A percentile compares a stretch with the other conserved stretches of the same genome.
Evolutionary conservation across 2,888 invertebrate species (phyloP).

Genomic region (Aromia moschata): DNA sequence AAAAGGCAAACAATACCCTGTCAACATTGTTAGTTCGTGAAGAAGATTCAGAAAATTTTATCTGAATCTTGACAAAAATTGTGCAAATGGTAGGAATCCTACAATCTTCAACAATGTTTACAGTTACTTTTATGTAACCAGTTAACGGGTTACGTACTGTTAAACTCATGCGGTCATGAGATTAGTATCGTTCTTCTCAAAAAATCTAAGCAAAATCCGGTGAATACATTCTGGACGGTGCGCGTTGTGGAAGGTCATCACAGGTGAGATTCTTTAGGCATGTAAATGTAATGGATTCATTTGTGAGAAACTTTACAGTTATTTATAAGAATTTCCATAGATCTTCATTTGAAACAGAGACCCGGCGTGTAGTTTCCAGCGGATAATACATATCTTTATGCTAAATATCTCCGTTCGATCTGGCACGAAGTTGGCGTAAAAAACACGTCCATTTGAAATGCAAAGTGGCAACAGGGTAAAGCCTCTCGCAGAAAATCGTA

Average conservation of each 20-base stretch:
- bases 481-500: constrained; percentile 55
- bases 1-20: too few relatives aligned
- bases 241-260: constrained; percentile 8
- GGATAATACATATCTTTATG: constrained; percentile 60
- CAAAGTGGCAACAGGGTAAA: constrained; percentile 57
- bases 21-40: too few relatives aligned
- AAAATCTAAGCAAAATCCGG: not conserved
- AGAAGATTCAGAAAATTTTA: too few relatives aligned
- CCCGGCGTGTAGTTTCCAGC: constrained; percentile 50
- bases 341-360: constrained; percentile 49
- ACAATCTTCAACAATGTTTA: too few relatives aligned
- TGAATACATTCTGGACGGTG: too few relatives aligned
- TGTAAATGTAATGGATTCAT: constrained; percentile 32
- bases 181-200: not conserved
- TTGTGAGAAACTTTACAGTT: constrained; percentile 32
- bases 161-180: not conserved
- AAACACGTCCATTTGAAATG: constrained; percentile 60
- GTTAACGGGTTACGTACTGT: too few relatives aligned
- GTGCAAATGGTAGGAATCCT: too few relatives aligned
- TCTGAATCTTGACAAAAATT: too few relatives aligned
- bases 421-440: constrained; percentile 60
- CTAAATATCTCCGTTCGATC: constrained; percentile 59
- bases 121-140: too few relatives aligned
- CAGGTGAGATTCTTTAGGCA: constrained; percentile 8
- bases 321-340: constrained; percentile 44